Conservation (phyloP, 2,888 invertebrate species). For the Calameuta idolon region DNA sequence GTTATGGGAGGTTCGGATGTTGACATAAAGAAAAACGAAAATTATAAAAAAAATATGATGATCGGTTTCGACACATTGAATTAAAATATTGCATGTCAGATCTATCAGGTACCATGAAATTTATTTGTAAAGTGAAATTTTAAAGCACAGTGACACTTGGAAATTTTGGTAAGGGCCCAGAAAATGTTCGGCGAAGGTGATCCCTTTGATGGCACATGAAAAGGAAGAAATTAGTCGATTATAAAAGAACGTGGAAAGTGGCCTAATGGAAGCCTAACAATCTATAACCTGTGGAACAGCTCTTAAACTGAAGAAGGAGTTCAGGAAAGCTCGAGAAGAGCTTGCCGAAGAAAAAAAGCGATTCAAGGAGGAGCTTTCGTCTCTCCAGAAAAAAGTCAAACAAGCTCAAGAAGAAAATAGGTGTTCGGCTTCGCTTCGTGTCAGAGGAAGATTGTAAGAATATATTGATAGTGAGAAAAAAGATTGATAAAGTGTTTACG, state of each 20-base stretch:
- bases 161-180: constrained; percentile 22
- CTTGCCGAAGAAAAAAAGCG: constrained; percentile 17
- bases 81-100: not conserved
- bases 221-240: constrained; percentile 34
- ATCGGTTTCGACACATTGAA: not conserved
- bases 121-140: constrained; percentile 36
- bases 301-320: constrained; percentile 23
- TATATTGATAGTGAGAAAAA: constrained; percentile 35
- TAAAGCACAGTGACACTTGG: constrained; percentile 29
- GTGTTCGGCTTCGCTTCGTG: constrained; percentile 19
- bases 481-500: constrained; percentile 40
- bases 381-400: constrained; percentile 25
- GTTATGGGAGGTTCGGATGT: not conserved
- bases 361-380: constrained; percentile 31
- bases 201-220: constrained; percentile 34
- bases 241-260: constrained; percentile 23
- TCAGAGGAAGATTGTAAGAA: constrained; percentile 31
- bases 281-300: constrained; percentile 25
- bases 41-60: not conserved
- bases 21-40: not conserved
- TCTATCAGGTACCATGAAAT: not conserved
- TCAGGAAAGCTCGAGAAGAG: constrained; percentile 22
- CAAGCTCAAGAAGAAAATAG: constrained; percentile 27
- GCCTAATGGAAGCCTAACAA: constrained; percentile 27
- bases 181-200: constrained; percentile 20